These are phyloP conservation scores for Eulacestoma nigropectus DNA, from an alignment of 2,113 vertebrate species.

Conservation along the genomic window DNA sequence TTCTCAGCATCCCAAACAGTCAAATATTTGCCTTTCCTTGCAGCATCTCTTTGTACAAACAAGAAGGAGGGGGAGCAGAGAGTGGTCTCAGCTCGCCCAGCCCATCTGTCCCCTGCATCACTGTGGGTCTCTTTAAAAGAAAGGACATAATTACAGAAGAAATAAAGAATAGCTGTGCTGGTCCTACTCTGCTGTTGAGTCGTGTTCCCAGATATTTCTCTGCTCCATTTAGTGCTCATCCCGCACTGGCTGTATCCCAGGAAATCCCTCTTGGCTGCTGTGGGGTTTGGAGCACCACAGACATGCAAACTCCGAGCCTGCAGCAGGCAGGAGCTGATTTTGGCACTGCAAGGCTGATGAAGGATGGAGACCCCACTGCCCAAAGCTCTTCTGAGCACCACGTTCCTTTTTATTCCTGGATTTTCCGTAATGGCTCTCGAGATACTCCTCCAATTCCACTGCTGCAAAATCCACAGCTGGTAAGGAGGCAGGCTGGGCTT, in stretches of 20 bases:
- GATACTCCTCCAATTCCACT: background rate
- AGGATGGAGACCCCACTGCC: background rate
- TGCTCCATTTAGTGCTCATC: background rate
- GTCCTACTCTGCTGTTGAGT: background rate
- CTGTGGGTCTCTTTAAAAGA: background rate
- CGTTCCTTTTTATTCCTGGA: background rate
- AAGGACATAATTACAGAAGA: background rate
- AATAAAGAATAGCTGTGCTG: background rate
- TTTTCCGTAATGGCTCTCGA: background rate
- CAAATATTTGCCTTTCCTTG: constrained; percentile 9
- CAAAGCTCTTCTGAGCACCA: background rate
- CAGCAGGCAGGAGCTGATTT: background rate
- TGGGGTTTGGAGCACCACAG: background rate
- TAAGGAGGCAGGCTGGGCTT: background rate
- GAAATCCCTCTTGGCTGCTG: background rate
- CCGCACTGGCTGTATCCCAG: background rate
- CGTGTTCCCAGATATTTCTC: background rate
- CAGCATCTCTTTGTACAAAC: background rate
- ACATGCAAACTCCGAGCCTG: background rate
- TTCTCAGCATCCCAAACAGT: background rate
- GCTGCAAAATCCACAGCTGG: background rate
- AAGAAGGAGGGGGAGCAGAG: background rate
- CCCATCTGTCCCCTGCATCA: background rate
- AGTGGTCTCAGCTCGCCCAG: background rate
- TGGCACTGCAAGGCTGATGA: background rate